Evolutionary conservation across 2,113 vertebrate species (phyloP), one percentile per base, ranked within the genome.

Genomic region (Anolis sagrei): DNA sequence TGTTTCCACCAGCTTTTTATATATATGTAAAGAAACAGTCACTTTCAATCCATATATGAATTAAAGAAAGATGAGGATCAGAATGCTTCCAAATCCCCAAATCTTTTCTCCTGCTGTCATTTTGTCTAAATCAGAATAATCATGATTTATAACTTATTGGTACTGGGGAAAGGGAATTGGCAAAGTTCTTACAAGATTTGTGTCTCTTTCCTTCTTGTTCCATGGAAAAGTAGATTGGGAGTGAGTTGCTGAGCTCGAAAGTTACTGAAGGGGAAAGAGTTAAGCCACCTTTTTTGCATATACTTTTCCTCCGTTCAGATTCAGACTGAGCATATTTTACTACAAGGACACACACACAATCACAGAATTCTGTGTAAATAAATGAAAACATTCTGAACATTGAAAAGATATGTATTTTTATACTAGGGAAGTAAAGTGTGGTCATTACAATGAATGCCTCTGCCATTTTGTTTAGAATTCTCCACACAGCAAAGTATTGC

Each of bases 401-500:
- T 51, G 34, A 19, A 54, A 16, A 5, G 49, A 25, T 62, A n/a
- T 4, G 58, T 2, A 62, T 80, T 76, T n/a, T 82, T 23, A 44
- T 69, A n/a, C 23, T 49, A 66, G 25, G 49, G 29, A 78, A 84
- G 69, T 27, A 86, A 69, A 81, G 61, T 74, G 7, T 77, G 64
- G 7, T 76, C 83, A 82, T 79, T 87, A 68, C 84, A 76, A 7
- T 77, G 44, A 16, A 66, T 25, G 21, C 36, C 72, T 7, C 13
- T 82, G 44, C 8, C 73, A 75, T 75, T 86, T 82, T 88, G 10
- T 44, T 88, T n/a, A 86, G 76, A 32, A 88, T 48, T 21, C 8
- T 44, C n/a, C 76, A 72, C 49, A 49, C 10, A 61, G 34, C 10
- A 73, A 72, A 70, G 44, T 66, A 86, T 32, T 83, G 16, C 23